Evolutionary conservation across 2,797 vertebrate species (phyloP).

Genomic region (Craterocephalus amniculus): DNA sequence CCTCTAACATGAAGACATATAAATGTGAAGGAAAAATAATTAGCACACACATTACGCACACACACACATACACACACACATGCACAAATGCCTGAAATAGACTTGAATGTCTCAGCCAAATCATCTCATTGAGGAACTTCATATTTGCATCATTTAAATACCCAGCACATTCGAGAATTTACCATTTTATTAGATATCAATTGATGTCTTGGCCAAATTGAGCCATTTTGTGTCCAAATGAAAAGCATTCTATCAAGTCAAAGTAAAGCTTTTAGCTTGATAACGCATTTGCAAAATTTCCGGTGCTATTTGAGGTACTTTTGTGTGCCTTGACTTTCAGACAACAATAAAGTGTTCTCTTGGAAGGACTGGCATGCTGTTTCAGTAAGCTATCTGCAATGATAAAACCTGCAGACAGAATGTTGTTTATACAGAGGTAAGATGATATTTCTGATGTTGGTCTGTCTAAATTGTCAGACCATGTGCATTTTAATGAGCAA

Average conservation of each 20-base stretch:
- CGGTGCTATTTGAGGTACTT: not conserved
- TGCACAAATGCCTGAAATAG: not conserved
- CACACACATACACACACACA: too few species aligned
- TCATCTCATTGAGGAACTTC: not conserved
- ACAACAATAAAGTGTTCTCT: slow-evolving; percentile 23
- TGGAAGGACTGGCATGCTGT: slow-evolving; percentile 46
- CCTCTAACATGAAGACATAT: not conserved
- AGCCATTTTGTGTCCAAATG: too few species aligned
- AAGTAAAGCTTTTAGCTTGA: slow-evolving; percentile 54
- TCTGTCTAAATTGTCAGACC: not conserved
- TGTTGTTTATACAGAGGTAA: not conserved
- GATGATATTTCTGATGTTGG: not conserved
- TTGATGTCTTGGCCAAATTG: too few species aligned
- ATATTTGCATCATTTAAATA: not conserved
- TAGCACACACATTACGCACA: too few species aligned
- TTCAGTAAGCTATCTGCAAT: slow-evolving; percentile 13
- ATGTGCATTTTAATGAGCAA: not conserved
- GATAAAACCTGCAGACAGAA: slow-evolving; percentile 30
- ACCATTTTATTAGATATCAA: too few species aligned
- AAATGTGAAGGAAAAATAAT: too few species aligned
- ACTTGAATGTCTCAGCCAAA: not conserved
- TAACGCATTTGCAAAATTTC: not conserved
- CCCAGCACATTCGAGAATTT: too few species aligned
- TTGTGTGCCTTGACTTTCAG: slow-evolving; percentile 19
- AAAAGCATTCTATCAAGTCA: too few species aligned